phyloP scores from a whole-genome alignment of 2,888 invertebrate genomes.

The Ernsta delagoae region DNA sequence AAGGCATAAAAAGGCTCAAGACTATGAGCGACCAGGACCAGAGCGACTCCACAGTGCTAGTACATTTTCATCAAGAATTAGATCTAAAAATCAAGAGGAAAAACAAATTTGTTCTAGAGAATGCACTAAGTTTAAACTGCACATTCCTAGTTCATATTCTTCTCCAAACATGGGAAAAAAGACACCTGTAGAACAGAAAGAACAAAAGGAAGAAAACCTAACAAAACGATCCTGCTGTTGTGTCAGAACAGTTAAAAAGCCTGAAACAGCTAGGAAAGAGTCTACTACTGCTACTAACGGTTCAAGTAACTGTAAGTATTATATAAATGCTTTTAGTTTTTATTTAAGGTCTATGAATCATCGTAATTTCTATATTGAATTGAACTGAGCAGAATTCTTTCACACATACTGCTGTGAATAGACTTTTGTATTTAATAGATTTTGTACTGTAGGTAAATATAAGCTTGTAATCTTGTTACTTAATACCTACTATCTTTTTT shows the following conservation, averaged over 20 bases:
- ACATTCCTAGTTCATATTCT: constrained; percentile 58
- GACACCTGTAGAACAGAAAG: neutral
- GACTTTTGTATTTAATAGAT: too few species aligned
- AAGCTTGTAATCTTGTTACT: too few species aligned
- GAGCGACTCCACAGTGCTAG: constrained; percentile 77
- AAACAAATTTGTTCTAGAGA: constrained; percentile 55
- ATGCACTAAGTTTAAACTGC: constrained; percentile 50
- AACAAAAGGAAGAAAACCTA: constrained; percentile 51
- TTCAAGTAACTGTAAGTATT: constrained; percentile 66
- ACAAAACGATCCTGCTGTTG: constrained; percentile 70
- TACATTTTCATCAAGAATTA: constrained; percentile 74
- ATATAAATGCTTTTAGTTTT: too few species aligned
- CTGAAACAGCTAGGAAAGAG: constrained; percentile 52
- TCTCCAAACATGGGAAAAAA: constrained; percentile 62
- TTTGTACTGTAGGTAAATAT: too few species aligned
- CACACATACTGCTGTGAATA: too few species aligned
- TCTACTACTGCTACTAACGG: constrained; percentile 46
- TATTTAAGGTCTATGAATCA: neutral
- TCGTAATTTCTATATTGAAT: too few species aligned
- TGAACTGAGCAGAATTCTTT: too few species aligned
- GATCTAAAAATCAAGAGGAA: constrained; percentile 59
- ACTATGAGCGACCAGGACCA: constrained; percentile 55
- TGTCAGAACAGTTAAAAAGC: constrained; percentile 62
- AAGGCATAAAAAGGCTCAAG: constrained; percentile 40
- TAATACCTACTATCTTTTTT: too few species aligned